Base-by-base conservation (phyloP, 2,888 invertebrate species). In the Congeria kusceri region DNA sequence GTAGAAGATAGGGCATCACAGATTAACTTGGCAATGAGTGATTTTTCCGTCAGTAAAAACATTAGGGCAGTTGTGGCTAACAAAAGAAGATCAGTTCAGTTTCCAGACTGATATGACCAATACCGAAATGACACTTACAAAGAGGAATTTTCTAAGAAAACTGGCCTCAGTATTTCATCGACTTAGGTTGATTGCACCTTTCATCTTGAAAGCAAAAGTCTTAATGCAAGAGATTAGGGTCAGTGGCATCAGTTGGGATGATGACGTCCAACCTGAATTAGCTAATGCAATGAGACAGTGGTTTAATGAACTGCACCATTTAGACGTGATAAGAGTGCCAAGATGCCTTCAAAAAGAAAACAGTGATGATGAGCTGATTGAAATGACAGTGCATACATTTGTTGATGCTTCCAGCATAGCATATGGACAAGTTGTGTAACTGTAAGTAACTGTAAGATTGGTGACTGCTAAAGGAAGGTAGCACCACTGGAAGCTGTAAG, bases 41-140 rank as follows among this genome's bases (percentile, higher is more conserved):
- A 72, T 25, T 29, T n/a, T 84, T 23, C 77, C 84, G 28, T 32
- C 70, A n/a, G 32, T 71, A 15, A 82, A 87, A 70, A 80, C 83
- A n/a, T 53, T 85, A n/a, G 75, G 80, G 59, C 84, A 39, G 13
- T 63, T 29, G 83, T 79, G n/a, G 84, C 13, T 29, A 39, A 53
- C 85, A 13, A 59, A 79, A 15, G 47, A 59, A 49, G 82, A 84
- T 28, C 49, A n/a, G 79, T 83, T 63, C 28, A 65, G 15, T 81
- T 77, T 44, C 47, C 56, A 27, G 47, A 49, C 5, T 39, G 58
- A 28, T 18, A 62, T 2, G 53, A 72, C 9, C 5, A 32, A 32
- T 5, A 32, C 9, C 3, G 5, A 3, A 32, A 32, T 5, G 5
- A 32, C 3, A 32, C 5, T 77, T 18, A 91, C 90, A 0, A 91